Conservation (phyloP, 2,888 invertebrate genomes). For the Drepanosiphum platanoidis region DNA sequence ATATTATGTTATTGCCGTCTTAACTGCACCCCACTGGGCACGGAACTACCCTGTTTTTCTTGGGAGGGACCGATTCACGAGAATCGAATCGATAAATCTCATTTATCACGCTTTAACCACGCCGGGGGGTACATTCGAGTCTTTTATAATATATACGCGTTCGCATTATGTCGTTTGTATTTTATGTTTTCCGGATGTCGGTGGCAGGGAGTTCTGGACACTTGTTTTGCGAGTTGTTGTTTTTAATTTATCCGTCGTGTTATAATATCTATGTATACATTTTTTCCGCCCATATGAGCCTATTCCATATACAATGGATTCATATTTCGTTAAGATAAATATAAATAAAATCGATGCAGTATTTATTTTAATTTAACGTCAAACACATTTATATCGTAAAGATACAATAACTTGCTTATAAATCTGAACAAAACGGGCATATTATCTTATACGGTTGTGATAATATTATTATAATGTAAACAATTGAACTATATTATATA, state of each 20-base stretch:
- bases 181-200: conserved; percentile 6
- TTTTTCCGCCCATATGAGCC: neutral
- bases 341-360: neutral
- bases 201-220: neutral
- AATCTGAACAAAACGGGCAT: neutral
- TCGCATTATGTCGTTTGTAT: conserved; percentile 14
- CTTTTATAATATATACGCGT: neutral
- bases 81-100: conserved; percentile 31
- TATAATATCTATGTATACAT: neutral
- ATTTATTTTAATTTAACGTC: neutral
- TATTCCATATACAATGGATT: neutral
- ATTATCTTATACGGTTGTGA: neutral
- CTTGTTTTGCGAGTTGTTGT: neutral
- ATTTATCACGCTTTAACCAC: neutral
- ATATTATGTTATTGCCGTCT: neutral
- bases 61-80: neutral
- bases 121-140: neutral
- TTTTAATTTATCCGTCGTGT: neutral
- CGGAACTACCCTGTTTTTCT: conserved; percentile 24
- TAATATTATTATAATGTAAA: neutral
- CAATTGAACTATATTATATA: neutral
- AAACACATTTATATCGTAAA: neutral
- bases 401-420: neutral
- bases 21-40: conserved; percentile 12
- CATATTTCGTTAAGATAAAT: neutral